These are phyloP conservation scores for Drosophila lacteicornis DNA, from an alignment of 1,140 invertebrate species.

Conservation along the genomic window DNA sequence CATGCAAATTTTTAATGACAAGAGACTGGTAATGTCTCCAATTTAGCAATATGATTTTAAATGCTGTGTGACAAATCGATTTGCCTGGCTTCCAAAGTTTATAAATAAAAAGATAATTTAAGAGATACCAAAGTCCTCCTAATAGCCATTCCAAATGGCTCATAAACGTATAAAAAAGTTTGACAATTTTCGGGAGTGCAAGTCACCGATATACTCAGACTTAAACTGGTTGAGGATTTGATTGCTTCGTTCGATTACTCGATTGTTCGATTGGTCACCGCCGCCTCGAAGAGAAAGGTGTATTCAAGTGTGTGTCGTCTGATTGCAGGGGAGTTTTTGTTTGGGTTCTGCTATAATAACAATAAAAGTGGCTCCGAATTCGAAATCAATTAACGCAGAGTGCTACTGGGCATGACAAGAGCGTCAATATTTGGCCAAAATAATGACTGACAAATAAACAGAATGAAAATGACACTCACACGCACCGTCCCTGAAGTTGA, in stretches of 20 bases:
- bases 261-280: conserved; percentile 5
- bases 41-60: conserved; percentile 22
- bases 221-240: conserved; percentile 27
- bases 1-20: conserved; percentile 12
- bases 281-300: conserved; percentile 7
- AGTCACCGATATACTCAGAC: conserved; percentile 27
- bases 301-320: conserved; percentile 11
- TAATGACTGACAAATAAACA: conserved; percentile 80
- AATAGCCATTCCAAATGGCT: conserved; percentile 30
- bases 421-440: conserved; percentile 80
- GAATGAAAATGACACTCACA: conserved; percentile 44
- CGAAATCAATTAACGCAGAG: conserved; percentile 81
- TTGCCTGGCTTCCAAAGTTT: conserved; percentile 19
- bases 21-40: conserved; percentile 9
- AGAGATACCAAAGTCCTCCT: conserved; percentile 6
- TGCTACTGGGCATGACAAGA: conserved; percentile 80
- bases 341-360: conserved; percentile 70
- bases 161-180: conserved; percentile 28
- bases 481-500: conserved; percentile 33
- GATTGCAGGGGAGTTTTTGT: conserved; percentile 44
- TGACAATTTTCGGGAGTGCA: conserved; percentile 25
- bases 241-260: conserved; percentile 22
- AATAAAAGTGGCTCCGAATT: conserved; percentile 78
- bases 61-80: conserved; percentile 36
- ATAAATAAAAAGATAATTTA: conserved; percentile 44